These are phyloP conservation scores for Varecia variegata DNA, from an alignment of 2,797 vertebrate genomes.

Conservation along the genomic window DNA sequence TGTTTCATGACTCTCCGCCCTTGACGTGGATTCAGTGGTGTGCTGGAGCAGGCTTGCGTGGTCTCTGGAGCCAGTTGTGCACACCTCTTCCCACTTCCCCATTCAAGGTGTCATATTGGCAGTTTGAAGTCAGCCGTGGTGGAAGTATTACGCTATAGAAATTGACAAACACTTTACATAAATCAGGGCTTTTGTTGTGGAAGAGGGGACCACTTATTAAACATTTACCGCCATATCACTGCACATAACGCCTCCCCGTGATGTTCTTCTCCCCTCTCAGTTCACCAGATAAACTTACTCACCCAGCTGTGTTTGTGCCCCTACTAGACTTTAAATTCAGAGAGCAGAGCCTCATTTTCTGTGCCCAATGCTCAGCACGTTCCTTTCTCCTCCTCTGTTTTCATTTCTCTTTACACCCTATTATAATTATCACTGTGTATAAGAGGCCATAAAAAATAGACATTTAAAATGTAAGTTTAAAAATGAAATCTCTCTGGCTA, in stretches of 20 bases:
- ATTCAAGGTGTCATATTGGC: not conserved
- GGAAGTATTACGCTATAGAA: not conserved
- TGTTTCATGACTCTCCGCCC: not conserved
- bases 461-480: not conserved
- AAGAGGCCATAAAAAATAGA: not conserved
- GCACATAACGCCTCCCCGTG: rapidly evolving
- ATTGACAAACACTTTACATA: not conserved
- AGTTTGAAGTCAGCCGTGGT: not conserved
- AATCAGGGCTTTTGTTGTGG: not conserved
- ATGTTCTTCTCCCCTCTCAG: not conserved
- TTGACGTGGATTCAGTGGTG: not conserved
- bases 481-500: not conserved
- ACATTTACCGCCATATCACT: not conserved
- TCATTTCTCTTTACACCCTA: not conserved
- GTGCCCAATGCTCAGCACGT: not conserved
- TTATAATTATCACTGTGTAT: not conserved
- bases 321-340: not conserved
- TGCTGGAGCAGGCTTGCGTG: not conserved
- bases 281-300: no score
- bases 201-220: not conserved
- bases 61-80: not conserved
- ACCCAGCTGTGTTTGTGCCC: not conserved
- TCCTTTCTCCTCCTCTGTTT: not conserved
- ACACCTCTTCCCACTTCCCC: not conserved
- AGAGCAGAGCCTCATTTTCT: not conserved